These are phyloP conservation scores for Dimorphilus gyrociliatus DNA, from an alignment of 2,888 invertebrate genomes.

Conservation along the genomic window DNA sequence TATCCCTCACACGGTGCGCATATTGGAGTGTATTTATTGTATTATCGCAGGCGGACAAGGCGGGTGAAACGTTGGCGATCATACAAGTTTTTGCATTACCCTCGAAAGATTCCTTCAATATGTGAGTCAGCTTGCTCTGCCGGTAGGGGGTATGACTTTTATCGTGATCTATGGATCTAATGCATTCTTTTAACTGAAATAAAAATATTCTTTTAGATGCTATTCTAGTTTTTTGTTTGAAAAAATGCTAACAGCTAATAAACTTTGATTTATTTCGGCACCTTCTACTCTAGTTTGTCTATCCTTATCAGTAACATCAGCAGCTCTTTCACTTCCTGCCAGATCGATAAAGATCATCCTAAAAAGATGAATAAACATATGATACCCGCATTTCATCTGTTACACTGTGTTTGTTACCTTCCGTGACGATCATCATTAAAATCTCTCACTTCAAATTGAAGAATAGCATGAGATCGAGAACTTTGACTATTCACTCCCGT, in stretches of 20 bases:
- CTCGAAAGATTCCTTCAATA: constrained; percentile 32
- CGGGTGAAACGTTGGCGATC: constrained; percentile 35
- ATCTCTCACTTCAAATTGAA: constrained; percentile 31
- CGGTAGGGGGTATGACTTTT: constrained; percentile 33
- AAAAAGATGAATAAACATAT: constrained; percentile 5
- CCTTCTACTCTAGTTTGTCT: constrained; percentile 34
- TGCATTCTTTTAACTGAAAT: constrained; percentile 35
- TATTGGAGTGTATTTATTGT: constrained; percentile 36
- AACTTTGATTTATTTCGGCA: constrained; percentile 36
- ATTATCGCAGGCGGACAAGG: constrained; percentile 27
- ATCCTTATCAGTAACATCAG: constrained; percentile 29
- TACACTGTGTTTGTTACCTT: constrained; percentile 15
- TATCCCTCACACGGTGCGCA: too few relatives aligned
- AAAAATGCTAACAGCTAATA: constrained; percentile 27
- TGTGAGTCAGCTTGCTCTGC: constrained; percentile 37
- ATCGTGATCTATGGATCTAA: constrained; percentile 33
- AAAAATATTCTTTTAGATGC: constrained; percentile 1
- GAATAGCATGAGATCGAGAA: constrained; percentile 34
- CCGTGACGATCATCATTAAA: constrained; percentile 19
- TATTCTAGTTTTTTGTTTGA: neutral
- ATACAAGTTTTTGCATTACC: constrained; percentile 34
- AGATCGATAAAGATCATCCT: constrained; percentile 36
- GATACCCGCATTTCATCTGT: neutral
- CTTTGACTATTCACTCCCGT: constrained; percentile 34
- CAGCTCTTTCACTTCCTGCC: constrained; percentile 35